Evolutionary conservation across 1,140 invertebrate genomes (phyloP), one percentile per base, ranked within the genome.

Genomic region (Zaprionus ornatus): DNA sequence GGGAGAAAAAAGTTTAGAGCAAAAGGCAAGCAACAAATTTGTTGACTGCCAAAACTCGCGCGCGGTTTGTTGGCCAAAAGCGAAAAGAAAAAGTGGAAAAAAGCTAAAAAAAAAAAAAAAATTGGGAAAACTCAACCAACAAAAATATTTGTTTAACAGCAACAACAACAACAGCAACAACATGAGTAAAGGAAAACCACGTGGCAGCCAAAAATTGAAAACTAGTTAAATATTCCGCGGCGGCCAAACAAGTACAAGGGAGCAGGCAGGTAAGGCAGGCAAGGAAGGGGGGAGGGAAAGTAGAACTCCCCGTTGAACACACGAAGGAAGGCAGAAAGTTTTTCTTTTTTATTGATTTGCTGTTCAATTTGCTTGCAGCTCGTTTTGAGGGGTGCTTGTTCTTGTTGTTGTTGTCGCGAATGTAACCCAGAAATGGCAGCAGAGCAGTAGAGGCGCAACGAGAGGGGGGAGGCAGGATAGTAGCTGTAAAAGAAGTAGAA

Each of bases 301-400:
- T 67, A 61, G 63, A 74, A 65, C 70, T 69, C 32, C 32, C 12
- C 60, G 64, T 66, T 62, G 21, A 59, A 32, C 35, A 68, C 48
- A 63, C 55, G 21, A 35, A 32, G 52, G 61, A 64, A 45, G n/a
- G n/a, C n/a, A 45, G 17, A 61, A 67, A 65, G 35, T 55, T 60
- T 70, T 73, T 70, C 48, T 62, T 66, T 66, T 75, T 63, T 80
- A 90, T 90, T 90, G 86, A 90, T 90, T 82, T 82, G 86, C 67
- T 81, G 62, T 81, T 79, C 84, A 79, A 88, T 85, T 88, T 90
- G 85, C 88, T 84, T 79, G 85, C 69, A 88, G 74, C 59, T 64
- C 19, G 73, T 71, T 75, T 55, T 65, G 60, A 63, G 68, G 67
- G 54, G 42, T 71, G 50, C 23, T 23, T 71, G 61, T 65, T 19